Percentiles rank a stretch among this genome's conserved stretches.
Conservation (phyloP, 2,113 vertebrate species). For the Rhineura floridana region DNA sequence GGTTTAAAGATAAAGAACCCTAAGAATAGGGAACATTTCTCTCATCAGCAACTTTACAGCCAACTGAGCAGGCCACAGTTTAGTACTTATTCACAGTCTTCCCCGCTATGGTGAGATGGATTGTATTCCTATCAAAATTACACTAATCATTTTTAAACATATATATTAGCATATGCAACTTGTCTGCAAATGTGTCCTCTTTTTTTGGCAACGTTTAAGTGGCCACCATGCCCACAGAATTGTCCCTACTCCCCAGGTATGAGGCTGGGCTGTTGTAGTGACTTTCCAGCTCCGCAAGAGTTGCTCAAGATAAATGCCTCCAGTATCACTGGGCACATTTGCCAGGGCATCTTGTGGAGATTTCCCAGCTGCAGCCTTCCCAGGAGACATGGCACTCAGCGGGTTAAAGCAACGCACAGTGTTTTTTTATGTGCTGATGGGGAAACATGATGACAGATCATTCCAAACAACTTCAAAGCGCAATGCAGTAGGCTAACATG, state of each 20-base stretch:
- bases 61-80: too few relatives aligned
- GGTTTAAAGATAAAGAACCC: too few relatives aligned
- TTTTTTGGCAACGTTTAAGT: not conserved
- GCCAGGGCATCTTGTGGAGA: not conserved
- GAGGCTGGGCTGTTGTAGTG: not conserved
- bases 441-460: conserved; percentile 69
- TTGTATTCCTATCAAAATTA: too few relatives aligned
- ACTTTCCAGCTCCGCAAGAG: not conserved
- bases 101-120: too few relatives aligned
- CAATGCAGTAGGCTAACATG: conserved; percentile 51
- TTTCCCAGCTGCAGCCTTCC: conserved; percentile 41
- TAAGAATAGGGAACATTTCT: too few relatives aligned
- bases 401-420: conserved; percentile 39
- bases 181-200: not conserved
- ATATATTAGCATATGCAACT: too few relatives aligned
- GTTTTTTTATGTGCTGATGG: conserved; percentile 64
- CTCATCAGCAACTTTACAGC: too few relatives aligned
- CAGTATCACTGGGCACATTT: not conserved
- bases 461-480: conserved; percentile 72
- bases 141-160: too few relatives aligned
- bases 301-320: not conserved
- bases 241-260: not conserved
- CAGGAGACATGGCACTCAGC: conserved; percentile 56
- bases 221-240: not conserved
- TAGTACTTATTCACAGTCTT: too few relatives aligned